Conservation (phyloP, 2,113 vertebrate species). For the Rutilus rutilus region DNA sequence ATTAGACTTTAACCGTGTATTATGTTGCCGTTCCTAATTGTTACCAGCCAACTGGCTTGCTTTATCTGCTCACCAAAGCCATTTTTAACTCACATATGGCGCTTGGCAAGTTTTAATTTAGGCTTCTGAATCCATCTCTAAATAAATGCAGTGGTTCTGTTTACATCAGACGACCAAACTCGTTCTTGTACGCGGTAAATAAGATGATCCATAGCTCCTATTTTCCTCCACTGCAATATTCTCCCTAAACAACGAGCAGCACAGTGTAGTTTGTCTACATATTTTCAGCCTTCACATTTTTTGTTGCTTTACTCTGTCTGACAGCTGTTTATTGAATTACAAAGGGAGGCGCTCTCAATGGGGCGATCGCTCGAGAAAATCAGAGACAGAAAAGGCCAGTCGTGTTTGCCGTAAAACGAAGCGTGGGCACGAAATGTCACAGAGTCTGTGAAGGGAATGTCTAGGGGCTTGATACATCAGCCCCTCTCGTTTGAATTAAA, state of each 20-base stretch:
- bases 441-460: conserved; percentile 22
- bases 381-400: conserved; percentile 38
- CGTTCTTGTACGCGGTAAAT: not conserved
- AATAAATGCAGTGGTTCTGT: conserved; percentile 7
- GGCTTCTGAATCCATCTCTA: not conserved
- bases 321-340: conserved; percentile 48
- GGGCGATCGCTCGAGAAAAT: conserved; percentile 27
- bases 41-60: not conserved
- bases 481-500: conserved; percentile 47
- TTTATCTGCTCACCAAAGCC: not conserved
- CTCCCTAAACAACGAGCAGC: conserved; percentile 21
- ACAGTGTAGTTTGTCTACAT: conserved; percentile 9
- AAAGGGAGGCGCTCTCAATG: conserved; percentile 18
- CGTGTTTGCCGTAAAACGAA: conserved; percentile 20
- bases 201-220: conserved; percentile 13
- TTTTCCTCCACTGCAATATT: conserved; percentile 22
- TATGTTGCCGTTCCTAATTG: not conserved
- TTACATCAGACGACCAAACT: not conserved
- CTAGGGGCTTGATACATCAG: conserved; percentile 22
- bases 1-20: not conserved
- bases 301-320: conserved; percentile 29
- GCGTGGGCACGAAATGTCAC: conserved; percentile 43
- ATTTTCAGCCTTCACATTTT: conserved; percentile 31
- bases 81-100: not conserved
- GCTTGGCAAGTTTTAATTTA: not conserved